Evolutionary conservation across 2,888 invertebrate genomes (phyloP).

Genomic region (Lucinisca nassula): DNA sequence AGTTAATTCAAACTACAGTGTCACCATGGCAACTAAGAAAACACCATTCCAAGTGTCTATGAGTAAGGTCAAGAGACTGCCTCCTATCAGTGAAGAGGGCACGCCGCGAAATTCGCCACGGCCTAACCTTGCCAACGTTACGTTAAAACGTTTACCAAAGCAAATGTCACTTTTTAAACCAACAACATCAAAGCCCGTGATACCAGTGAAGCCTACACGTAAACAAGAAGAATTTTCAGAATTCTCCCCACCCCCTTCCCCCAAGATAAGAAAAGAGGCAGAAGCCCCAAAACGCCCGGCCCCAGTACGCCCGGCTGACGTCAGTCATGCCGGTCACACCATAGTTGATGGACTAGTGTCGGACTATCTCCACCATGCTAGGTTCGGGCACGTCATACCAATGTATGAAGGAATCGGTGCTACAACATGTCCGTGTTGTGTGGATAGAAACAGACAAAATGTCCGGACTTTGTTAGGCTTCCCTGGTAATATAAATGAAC

Average conservation of each 20-base stretch:
- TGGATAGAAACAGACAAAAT: conserved; percentile 78
- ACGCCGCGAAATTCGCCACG: conserved; percentile 49
- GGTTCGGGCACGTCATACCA: conserved; percentile 76
- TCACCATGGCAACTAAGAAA: conserved; percentile 59
- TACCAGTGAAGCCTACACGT: conserved; percentile 57
- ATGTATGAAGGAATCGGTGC: conserved; percentile 73
- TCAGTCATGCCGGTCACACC: conserved; percentile 67
- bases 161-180: conserved; percentile 1
- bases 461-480: conserved; percentile 72
- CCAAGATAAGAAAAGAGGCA: conserved; percentile 20
- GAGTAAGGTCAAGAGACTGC: conserved; percentile 68
- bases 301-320: conserved; percentile 60
- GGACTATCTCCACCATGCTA: conserved; percentile 78
- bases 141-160: not conserved
- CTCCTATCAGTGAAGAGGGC: conserved; percentile 75
- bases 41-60: conserved; percentile 65
- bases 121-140: conserved; percentile 34
- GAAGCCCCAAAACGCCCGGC: not conserved
- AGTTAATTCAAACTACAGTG: conserved; percentile 3
- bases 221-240: conserved; percentile 2
- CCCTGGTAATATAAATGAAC: conserved; percentile 45
- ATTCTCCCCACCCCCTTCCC: conserved; percentile 13
- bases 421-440: conserved; percentile 77
- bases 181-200: conserved; percentile 45
- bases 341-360: conserved; percentile 78